Conservation (phyloP, 2,888 invertebrate genomes). For the Choristoneura rosaceana region DNA sequence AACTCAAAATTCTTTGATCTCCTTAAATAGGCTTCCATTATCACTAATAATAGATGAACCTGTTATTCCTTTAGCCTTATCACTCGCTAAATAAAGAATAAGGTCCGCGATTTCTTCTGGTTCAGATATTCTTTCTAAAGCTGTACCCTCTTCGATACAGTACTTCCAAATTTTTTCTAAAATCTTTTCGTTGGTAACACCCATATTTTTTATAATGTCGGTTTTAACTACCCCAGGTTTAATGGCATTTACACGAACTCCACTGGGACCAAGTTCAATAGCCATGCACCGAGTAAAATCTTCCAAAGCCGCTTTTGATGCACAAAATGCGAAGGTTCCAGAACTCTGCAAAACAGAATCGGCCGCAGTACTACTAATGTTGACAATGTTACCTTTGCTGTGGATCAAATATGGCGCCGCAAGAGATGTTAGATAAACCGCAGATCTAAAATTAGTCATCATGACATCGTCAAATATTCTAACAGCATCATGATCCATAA, state of each 20-base stretch:
- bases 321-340: slow-evolving; percentile 47
- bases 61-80: slow-evolving; percentile 92
- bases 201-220: slow-evolving; percentile 77
- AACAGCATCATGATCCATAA: slow-evolving; percentile 50
- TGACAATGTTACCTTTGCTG: slow-evolving; percentile 51
- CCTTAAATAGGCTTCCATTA: slow-evolving; percentile 41
- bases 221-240: slow-evolving; percentile 94
- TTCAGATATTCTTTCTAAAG: slow-evolving; percentile 90
- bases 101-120: slow-evolving; percentile 91
- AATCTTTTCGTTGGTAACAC: slow-evolving; percentile 84
- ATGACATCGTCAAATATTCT: slow-evolving; percentile 52
- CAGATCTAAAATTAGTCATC: slow-evolving; percentile 54
- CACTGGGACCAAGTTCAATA: slow-evolving; percentile 88
- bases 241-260: slow-evolving; percentile 92
- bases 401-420: slow-evolving; percentile 47
- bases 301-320: slow-evolving; percentile 87
- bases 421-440: slow-evolving; percentile 52
- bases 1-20: slow-evolving; percentile 3
- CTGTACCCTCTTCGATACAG: slow-evolving; percentile 91
- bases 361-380: slow-evolving; percentile 49
- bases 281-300: slow-evolving; percentile 94
- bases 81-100: slow-evolving; percentile 93
- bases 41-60: slow-evolving; percentile 79
- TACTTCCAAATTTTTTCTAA: slow-evolving; percentile 87
- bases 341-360: slow-evolving; percentile 16